Percentiles rank a stretch among this genome's conserved stretches.
phyloP scores from a whole-genome alignment of 2,888 invertebrate species.

The Ophraella communa region DNA sequence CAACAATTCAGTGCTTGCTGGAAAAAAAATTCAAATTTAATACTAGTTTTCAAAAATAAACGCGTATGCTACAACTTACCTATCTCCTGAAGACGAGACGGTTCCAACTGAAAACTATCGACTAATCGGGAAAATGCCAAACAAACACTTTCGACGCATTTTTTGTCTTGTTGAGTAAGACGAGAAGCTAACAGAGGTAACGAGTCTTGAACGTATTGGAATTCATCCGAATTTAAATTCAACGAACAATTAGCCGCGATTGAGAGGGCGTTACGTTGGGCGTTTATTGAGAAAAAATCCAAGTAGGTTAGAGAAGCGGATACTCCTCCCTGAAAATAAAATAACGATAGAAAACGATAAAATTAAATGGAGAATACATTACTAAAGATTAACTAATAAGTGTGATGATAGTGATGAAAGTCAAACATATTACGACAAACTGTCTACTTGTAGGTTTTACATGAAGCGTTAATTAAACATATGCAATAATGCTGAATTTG shows the following conservation, averaged over 20 bases:
- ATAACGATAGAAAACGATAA: too few relatives aligned
- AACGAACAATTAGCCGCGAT: conserved; percentile 98
- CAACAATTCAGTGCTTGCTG: conserved; percentile 82
- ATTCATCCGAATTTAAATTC: conserved; percentile 92
- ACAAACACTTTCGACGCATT: conserved; percentile 97
- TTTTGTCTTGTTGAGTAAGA: conserved; percentile 90
- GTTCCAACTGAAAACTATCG: conserved; percentile 94
- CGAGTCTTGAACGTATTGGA: conserved; percentile 89
- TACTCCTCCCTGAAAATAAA: conserved; percentile 85
- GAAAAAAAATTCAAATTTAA: not conserved
- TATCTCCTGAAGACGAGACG: conserved; percentile 89
- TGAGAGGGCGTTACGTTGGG: conserved; percentile 94
- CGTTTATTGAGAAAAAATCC: conserved; percentile 98
- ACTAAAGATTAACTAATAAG: too few relatives aligned
- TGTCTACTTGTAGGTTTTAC: too few relatives aligned
- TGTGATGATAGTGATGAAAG: too few relatives aligned
- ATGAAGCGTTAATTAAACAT: too few relatives aligned
- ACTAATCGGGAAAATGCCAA: conserved; percentile 95
- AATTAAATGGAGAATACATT: not conserved
- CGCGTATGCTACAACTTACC: not conserved
- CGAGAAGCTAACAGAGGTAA: conserved; percentile 82
- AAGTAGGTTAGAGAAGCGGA: conserved; percentile 94
- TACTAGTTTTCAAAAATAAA: conserved; percentile 71
- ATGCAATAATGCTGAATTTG: too few relatives aligned
- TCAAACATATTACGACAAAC: too few relatives aligned